Evolutionary conservation across 2,113 vertebrate genomes (phyloP).

Genomic region (Phoenicopterus ruber): DNA sequence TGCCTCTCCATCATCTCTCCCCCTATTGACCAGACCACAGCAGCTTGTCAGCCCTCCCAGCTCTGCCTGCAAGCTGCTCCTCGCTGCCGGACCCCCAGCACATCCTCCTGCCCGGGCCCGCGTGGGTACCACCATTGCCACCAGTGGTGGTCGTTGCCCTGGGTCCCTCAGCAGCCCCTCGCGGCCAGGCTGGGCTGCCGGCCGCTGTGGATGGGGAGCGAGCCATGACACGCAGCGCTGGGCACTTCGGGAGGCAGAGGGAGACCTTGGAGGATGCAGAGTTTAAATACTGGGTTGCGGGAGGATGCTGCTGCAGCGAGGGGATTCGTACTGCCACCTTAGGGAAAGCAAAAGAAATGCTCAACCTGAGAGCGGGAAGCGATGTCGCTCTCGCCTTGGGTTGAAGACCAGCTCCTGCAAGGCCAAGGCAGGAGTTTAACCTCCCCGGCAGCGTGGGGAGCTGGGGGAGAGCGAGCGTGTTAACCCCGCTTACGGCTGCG

Average conservation of each 20-base stretch:
- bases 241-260: neutral
- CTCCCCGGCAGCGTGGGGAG: neutral
- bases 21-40: neutral
- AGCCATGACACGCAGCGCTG: neutral
- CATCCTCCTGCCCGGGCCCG: neutral
- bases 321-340: conserved; percentile 37
- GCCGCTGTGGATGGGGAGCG: accelerated
- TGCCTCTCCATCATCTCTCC: neutral
- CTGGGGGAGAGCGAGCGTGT: neutral
- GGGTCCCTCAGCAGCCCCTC: neutral
- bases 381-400: neutral
- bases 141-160: accelerated
- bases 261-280: neutral
- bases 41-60: neutral
- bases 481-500: neutral
- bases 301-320: neutral
- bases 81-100: accelerated
- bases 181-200: neutral
- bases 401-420: neutral
- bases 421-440: neutral
- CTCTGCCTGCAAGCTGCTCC: neutral
- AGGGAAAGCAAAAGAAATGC: conserved; percentile 41
- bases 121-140: accelerated
- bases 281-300: accelerated
- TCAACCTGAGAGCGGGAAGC: neutral